Evolutionary conservation across 2,797 vertebrate species (phyloP).

Genomic region (Poecilia wingei): DNA sequence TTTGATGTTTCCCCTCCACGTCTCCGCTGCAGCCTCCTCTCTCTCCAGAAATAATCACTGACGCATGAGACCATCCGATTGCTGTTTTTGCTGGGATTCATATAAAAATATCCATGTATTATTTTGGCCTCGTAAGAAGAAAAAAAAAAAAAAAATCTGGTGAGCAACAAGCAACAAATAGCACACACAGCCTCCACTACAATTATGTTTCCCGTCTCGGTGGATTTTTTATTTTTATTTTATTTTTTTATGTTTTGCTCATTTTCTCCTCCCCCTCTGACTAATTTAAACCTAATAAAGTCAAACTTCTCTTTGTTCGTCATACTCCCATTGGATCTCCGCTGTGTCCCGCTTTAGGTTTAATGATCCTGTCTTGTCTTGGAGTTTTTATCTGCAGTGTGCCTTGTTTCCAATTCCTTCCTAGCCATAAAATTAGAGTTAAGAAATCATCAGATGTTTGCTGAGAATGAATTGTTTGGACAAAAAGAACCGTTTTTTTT

Average conservation of each 20-base stretch:
- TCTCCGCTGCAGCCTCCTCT: constrained; percentile 5
- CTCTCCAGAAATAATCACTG: constrained; percentile 24
- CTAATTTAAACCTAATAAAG: constrained; percentile 37
- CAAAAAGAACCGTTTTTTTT: constrained; percentile 52
- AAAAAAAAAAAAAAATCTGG: neutral
- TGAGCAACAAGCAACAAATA: constrained; percentile 15
- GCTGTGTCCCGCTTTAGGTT: constrained; percentile 4
- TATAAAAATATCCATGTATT: constrained; percentile 10
- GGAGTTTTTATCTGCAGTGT: constrained; percentile 7
- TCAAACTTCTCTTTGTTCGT: constrained; percentile 19
- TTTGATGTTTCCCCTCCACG: constrained; percentile 20
- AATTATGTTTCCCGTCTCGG: neutral
- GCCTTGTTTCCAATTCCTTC: constrained; percentile 1
- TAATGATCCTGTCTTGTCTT: constrained; percentile 39
- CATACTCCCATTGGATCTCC: neutral
- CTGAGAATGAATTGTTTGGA: constrained; percentile 39
- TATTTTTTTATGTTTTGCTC: constrained; percentile 9
- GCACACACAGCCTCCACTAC: neutral
- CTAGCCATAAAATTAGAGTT: constrained; percentile 34
- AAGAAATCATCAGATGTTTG: constrained; percentile 48
- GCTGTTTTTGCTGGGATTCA: constrained; percentile 25
- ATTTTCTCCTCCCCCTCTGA: constrained; percentile 26
- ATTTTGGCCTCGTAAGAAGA: constrained; percentile 12
- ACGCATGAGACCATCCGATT: constrained; percentile 21
- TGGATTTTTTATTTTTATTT: constrained; percentile 2